Evolutionary conservation across 2,888 invertebrate species (phyloP), one percentile per base, ranked within the genome.

Genomic region (Polyommatus icarus): DNA sequence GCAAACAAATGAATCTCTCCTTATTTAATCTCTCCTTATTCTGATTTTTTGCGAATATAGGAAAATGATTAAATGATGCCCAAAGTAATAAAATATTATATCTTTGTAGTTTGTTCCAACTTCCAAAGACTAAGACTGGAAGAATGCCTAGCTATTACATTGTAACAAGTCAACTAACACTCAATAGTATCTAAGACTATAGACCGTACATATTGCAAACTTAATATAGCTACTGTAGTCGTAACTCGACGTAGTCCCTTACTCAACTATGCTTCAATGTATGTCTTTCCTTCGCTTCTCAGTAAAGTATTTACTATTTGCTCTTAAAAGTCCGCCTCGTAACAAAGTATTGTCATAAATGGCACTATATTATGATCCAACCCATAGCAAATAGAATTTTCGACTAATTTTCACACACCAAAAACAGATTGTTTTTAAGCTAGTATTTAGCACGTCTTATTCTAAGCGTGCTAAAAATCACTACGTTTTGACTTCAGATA

Each of bases 341-440:
- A 59, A 59, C 59, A 8, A 59, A n/a, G 8, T 54, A 59, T 6
- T 59, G 59, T 59, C 59, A 59, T 59, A n/a, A 59, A 59, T 59
- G 12, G 54, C 18, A 54, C 50, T 54, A 54, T 54, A 54, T 54
- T 54, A 54, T 15, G 50, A 15, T 54, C 12, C 50, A 54, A 15
- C 50, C 12, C 4, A 54, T 54, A 54, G 50, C 18, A 54, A 54
- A 54, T 18, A 59, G n/a, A 59, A 20, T 20, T 59, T 59, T 59
- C 8, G 59, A 59, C 59, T 67, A 15, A 67, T 67, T 32, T 18
- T 67, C 67, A 67, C 67, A 67, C 29, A 67, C 67, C 29, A 32
- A 67, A 67, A 67, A 18, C 20, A 32, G 12, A 18, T 61, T 24
- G 10, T 24, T 61, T 24, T 61, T 32, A 10, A 6, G 15, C 8